A percentile compares a stretch with the other conserved stretches of the same genome.
These are phyloP conservation scores for Labeo calbasu DNA, from an alignment of 2,797 vertebrate genomes.

Conservation along the genomic window DNA sequence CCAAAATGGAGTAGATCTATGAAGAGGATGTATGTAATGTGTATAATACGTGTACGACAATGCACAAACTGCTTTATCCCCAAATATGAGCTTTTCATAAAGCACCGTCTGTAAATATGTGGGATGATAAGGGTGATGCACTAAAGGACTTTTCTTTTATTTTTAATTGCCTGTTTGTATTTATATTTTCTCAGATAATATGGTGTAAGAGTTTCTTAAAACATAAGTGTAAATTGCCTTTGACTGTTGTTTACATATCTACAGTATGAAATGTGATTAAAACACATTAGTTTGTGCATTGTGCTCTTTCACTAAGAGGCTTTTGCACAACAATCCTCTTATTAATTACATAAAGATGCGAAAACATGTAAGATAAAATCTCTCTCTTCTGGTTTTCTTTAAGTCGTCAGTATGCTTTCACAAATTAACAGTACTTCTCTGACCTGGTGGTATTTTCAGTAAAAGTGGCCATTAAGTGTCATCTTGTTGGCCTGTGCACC, in stretches of 20 bases:
- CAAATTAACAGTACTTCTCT: not conserved
- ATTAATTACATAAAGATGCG: conserved; percentile 31
- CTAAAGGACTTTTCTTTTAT: conserved; percentile 52
- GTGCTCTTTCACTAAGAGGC: conserved; percentile 41
- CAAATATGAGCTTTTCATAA: conserved; percentile 68
- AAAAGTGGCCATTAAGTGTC: conserved; percentile 42
- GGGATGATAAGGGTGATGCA: conserved; percentile 49
- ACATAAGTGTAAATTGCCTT: conserved; percentile 51
- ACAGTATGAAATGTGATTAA: conserved; percentile 57
- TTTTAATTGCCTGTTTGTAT: conserved; percentile 67
- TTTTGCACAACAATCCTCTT: conserved; percentile 41
- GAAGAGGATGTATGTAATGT: conserved; percentile 42
- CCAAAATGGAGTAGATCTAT: conserved; percentile 82
- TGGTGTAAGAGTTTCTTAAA: conserved; percentile 54
- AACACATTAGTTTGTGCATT: conserved; percentile 52
- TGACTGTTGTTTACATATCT: conserved; percentile 61
- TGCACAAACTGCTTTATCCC: conserved; percentile 55
- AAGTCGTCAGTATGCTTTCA: conserved; percentile 25
- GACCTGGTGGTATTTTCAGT: conserved; percentile 32
- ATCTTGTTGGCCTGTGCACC: conserved; percentile 9
- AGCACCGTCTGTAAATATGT: conserved; percentile 66
- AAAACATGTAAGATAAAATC: conserved; percentile 13
- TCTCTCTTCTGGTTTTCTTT: conserved; percentile 22
- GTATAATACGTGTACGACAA: conserved; percentile 43
- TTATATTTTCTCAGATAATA: conserved; percentile 59